Conservation (phyloP, 2,797 vertebrate genomes). For the Masticophis lateralis region DNA sequence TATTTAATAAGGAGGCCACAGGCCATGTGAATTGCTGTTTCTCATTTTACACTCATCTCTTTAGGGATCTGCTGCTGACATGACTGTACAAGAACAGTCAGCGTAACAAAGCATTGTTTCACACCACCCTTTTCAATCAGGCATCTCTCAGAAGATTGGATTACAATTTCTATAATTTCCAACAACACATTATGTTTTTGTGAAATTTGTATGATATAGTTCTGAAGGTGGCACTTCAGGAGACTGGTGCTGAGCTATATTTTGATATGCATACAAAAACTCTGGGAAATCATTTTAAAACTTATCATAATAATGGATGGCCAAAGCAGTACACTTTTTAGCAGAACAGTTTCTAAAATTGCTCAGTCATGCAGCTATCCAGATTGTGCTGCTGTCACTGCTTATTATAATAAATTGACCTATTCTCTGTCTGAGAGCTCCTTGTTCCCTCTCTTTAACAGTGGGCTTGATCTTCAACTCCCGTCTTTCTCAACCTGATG, state of each 20-base stretch:
- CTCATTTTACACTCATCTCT: background rate
- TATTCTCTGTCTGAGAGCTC: background rate
- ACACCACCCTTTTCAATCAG: background rate
- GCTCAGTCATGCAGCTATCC: background rate
- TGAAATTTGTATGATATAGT: background rate
- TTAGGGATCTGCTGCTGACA: background rate
- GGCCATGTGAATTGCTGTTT: background rate
- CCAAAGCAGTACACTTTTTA: background rate
- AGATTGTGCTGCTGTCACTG: background rate
- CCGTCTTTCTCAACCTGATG: background rate
- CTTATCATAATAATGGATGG: background rate
- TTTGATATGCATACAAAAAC: background rate
- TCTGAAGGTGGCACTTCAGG: background rate
- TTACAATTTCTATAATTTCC: background rate
- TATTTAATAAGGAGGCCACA: background rate
- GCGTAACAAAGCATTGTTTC: background rate
- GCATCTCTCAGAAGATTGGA: background rate
- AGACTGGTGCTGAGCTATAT: background rate
- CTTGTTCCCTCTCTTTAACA: background rate
- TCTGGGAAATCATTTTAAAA: background rate
- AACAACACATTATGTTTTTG: background rate
- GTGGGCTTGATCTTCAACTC: background rate
- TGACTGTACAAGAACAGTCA: background rate
- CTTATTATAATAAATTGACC: background rate
- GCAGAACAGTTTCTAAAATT: slow-evolving; percentile 7